Evolutionary conservation across 2,888 invertebrate species (phyloP).

Genomic region (Cybosia mesomella): DNA sequence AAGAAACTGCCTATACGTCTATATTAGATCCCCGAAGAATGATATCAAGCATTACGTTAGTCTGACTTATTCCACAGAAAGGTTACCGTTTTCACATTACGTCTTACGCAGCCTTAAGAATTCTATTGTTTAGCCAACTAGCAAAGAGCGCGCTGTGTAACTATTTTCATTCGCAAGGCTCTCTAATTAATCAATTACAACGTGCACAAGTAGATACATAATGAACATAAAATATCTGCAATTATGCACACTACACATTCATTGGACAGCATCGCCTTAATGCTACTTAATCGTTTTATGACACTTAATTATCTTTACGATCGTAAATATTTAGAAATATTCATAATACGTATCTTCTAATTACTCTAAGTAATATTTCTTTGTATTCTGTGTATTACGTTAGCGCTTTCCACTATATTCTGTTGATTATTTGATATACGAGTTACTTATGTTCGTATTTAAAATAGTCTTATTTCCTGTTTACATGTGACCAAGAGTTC

Average conservation of each 20-base stretch:
- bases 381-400: conserved; percentile 26
- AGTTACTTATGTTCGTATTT: background rate
- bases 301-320: conserved; percentile 34
- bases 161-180: conserved; percentile 48
- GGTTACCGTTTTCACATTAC: conserved; percentile 56
- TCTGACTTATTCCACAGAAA: conserved; percentile 42
- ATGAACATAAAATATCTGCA: conserved; percentile 34
- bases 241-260: conserved; percentile 22
- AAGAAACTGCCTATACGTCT: conserved; percentile 21
- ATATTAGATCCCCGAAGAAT: conserved; percentile 38
- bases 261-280: conserved; percentile 18
- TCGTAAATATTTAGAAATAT: conserved; percentile 26
- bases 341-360: conserved; percentile 35
- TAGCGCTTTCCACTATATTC: conserved; percentile 49
- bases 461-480: background rate
- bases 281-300: conserved; percentile 37
- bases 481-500: background rate
- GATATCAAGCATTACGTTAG: conserved; percentile 47
- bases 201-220: conserved; percentile 27
- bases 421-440: conserved; percentile 24
- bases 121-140: conserved; percentile 47
- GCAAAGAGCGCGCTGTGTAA: conserved; percentile 47
- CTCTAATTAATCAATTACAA: conserved; percentile 49
- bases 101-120: conserved; percentile 46
- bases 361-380: conserved; percentile 27